These are phyloP conservation scores for Sebastes kiyomatsui DNA, from an alignment of 2,797 vertebrate species.

Conservation along the genomic window DNA sequence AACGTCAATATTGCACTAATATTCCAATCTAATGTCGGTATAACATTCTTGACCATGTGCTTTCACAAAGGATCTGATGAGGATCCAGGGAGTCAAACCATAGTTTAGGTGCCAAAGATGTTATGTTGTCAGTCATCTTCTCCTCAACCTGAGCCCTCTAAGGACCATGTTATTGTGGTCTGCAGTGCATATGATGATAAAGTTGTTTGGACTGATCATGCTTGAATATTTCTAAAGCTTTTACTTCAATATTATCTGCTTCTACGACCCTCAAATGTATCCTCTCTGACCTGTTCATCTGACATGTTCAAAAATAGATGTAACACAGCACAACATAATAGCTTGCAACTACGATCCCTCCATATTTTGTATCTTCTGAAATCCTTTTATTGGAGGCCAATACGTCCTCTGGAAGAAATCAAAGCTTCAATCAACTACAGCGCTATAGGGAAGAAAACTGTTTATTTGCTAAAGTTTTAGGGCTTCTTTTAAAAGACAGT, in stretches of 20 bases:
- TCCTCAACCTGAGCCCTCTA: not conserved
- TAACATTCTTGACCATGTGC: conserved; percentile 1
- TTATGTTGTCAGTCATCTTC: conserved; percentile 8
- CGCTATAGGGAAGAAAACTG: not conserved
- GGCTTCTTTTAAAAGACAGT: conserved; percentile 34
- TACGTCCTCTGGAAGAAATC: conserved; percentile 1
- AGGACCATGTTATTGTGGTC: conserved; percentile 1
- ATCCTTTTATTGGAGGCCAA: not conserved
- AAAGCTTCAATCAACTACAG: conserved; percentile 11
- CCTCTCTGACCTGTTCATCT: not conserved
- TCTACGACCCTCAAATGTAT: not conserved
- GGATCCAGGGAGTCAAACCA: conserved; percentile 10
- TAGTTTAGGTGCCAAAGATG: conserved; percentile 1
- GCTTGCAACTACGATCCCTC: not conserved
- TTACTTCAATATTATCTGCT: not conserved
- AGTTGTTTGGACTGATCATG: not conserved
- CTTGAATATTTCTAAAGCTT: conserved; percentile 5
- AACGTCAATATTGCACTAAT: too few relatives aligned
- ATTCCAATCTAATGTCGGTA: not conserved
- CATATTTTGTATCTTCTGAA: not conserved
- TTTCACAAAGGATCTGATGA: conserved; percentile 21
- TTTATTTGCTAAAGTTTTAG: conserved; percentile 43
- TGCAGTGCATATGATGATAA: conserved; percentile 9
- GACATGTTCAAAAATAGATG: not conserved
- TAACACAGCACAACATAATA: not conserved